phyloP scores from a whole-genome alignment of 2,113 vertebrate species.

The Corydoras maculifer region DNA sequence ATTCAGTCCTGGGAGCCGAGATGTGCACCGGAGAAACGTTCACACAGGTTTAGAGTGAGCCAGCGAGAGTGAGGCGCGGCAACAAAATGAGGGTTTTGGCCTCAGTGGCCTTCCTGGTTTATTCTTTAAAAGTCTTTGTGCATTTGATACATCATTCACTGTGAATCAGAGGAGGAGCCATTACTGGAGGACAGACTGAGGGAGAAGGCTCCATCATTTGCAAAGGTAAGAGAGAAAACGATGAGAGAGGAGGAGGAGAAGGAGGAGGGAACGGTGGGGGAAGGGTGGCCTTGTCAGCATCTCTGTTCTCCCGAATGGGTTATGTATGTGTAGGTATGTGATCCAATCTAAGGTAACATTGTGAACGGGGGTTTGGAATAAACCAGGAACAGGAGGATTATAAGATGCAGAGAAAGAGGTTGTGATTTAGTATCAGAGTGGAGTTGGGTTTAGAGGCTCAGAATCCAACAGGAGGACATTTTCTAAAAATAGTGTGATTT shows the following conservation, averaged over 20 bases:
- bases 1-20: conserved; percentile 60
- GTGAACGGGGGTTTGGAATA: background rate
- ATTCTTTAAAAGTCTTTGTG: background rate
- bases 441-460: too few species aligned
- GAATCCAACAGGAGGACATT: too few species aligned
- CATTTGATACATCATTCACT: background rate
- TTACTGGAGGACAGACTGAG: conserved; percentile 6
- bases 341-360: conserved; percentile 28
- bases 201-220: conserved; percentile 54
- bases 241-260: conserved; percentile 1
- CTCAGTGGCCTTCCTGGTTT: background rate
- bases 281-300: conserved; percentile 8
- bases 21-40: conserved; percentile 71
- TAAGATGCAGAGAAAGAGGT: too few species aligned
- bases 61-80: background rate
- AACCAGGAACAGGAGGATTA: background rate
- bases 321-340: conserved; percentile 53
- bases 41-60: conserved; percentile 27
- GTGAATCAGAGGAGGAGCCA: conserved; percentile 8
- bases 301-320: conserved; percentile 6
- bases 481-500: too few species aligned
- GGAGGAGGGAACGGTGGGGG: conserved; percentile 30
- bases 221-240: conserved; percentile 57
- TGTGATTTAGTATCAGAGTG: too few species aligned
- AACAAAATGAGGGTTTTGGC: conserved; percentile 12